Conservation (phyloP, 1,140 invertebrate species). For the Doryteuthis pealeii region DNA sequence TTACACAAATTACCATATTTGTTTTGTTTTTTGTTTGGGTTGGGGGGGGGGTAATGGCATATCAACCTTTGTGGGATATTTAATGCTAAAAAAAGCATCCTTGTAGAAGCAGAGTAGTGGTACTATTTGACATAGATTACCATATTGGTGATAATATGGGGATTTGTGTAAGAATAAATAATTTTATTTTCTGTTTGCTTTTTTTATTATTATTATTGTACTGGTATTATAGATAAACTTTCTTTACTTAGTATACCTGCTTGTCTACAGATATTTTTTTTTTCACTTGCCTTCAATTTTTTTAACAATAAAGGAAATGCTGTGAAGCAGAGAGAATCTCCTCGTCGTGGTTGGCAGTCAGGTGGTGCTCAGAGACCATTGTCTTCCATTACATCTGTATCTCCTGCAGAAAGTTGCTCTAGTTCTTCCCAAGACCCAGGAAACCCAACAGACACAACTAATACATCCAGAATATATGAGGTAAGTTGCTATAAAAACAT, state of each 20-base stretch:
- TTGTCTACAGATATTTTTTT: too few relatives aligned
- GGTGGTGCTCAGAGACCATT: background rate
- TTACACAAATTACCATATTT: background rate
- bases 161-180: background rate
- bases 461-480: background rate
- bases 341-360: background rate
- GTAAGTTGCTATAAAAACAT: background rate
- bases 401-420: background rate
- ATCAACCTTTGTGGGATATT: too few relatives aligned
- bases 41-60: too few relatives aligned
- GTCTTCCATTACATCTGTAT: conserved; percentile 9
- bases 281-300: too few relatives aligned
- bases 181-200: background rate
- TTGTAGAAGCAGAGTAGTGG: too few relatives aligned
- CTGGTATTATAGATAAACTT: too few relatives aligned
- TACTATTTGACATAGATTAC: too few relatives aligned
- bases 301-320: background rate
- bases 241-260: too few relatives aligned
- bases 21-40: background rate
- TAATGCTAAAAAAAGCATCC: too few relatives aligned
- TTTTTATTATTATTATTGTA: too few relatives aligned
- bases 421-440: conserved; percentile 15
- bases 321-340: conserved; percentile 7
- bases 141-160: too few relatives aligned
- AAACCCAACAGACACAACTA: background rate